phyloP scores from a whole-genome alignment of 2,113 vertebrate species.

The Callocephalon fimbriatum region DNA sequence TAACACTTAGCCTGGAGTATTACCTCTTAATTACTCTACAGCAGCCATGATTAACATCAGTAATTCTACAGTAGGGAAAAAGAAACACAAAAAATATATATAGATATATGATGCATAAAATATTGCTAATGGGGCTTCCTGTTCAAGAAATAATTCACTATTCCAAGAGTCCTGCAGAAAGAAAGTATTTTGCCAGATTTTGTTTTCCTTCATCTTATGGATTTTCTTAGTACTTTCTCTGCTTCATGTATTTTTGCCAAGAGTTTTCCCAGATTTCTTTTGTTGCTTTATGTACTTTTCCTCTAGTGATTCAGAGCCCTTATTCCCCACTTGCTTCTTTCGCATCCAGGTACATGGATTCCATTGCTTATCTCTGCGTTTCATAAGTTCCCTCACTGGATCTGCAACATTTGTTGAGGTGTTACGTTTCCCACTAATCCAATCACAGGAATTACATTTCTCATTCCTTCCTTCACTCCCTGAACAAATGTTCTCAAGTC shows the following conservation, averaged over 20 bases:
- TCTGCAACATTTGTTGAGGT: neutral
- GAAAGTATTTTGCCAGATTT: neutral
- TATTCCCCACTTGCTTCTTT: neutral
- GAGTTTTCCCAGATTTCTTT: neutral
- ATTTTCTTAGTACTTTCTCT: neutral
- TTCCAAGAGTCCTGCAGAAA: neutral
- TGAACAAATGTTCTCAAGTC: neutral
- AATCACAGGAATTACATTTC: neutral
- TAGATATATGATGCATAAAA: neutral
- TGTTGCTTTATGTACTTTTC: neutral
- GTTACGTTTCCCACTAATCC: neutral
- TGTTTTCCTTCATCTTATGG: neutral
- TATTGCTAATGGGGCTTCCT: neutral
- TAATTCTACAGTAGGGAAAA: neutral
- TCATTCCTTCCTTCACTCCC: neutral
- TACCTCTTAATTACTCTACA: neutral
- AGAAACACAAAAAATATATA: neutral
- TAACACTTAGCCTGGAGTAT: neutral
- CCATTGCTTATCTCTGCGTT: neutral
- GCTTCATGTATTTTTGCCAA: neutral
- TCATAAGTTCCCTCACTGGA: neutral
- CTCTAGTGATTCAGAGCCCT: neutral
- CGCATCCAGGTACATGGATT: fast-evolving
- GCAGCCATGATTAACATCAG: neutral
- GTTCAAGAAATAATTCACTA: neutral